Percentiles rank a stretch among this genome's conserved stretches.
Evolutionary conservation across 2,113 vertebrate genomes (phyloP).

Genomic region (Labeo rohita): DNA sequence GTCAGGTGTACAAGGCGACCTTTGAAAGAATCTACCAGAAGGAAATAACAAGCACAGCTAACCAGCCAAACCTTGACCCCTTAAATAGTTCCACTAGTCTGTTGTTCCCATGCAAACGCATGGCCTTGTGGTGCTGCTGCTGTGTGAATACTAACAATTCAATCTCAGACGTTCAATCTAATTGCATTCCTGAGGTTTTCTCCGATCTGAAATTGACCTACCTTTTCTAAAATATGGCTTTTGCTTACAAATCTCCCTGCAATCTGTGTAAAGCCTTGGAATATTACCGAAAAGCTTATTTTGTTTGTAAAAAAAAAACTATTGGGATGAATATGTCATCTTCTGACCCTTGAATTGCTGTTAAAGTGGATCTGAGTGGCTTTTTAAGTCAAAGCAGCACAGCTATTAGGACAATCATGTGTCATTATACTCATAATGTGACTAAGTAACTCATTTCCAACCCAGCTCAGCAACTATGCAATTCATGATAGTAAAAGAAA

Average conservation of each 20-base stretch:
- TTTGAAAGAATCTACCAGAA: background rate
- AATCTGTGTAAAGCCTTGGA: background rate
- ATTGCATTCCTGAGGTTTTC: background rate
- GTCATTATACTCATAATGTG: conserved; percentile 23
- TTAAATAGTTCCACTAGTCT: background rate
- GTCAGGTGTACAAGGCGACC: too few relatives aligned
- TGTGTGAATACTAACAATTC: conserved; percentile 14
- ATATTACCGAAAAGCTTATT: background rate
- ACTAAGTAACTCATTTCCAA: background rate
- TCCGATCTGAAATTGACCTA: background rate
- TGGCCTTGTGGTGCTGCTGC: background rate
- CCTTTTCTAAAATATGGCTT: background rate
- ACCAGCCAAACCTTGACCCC: background rate
- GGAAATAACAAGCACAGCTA: background rate
- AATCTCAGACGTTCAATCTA: background rate
- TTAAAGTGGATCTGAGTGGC: background rate
- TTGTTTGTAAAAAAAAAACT: background rate
- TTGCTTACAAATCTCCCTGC: background rate
- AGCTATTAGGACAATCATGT: conserved; percentile 13
- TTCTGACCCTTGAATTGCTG: background rate
- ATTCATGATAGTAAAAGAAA: background rate
- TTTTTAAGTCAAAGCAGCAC: conserved; percentile 9
- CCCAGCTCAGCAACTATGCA: background rate
- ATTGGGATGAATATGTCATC: background rate
- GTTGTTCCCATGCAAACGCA: background rate